Evolutionary conservation across 2,113 vertebrate genomes (phyloP).

Genomic region (Callithrix jacchus): DNA sequence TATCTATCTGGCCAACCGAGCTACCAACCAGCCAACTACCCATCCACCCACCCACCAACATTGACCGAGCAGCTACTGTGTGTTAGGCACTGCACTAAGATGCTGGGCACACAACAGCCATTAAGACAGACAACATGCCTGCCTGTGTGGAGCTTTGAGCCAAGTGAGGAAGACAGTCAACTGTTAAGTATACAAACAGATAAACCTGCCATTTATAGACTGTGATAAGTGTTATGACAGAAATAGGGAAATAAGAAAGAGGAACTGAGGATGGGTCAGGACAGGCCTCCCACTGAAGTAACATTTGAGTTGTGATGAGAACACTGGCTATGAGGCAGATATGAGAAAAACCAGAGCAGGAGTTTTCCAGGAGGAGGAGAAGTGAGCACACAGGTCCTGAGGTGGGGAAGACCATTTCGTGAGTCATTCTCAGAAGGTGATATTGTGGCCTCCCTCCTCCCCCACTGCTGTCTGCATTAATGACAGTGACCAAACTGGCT

Average conservation of each 20-base stretch:
- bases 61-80: accelerated
- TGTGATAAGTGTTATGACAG: background rate
- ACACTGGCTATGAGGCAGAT: no score
- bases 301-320: background rate
- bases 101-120: background rate
- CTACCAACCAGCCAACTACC: background rate
- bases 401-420: background rate
- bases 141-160: background rate
- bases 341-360: background rate
- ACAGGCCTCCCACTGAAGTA: background rate
- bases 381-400: background rate
- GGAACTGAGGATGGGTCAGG: background rate
- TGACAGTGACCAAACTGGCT: constrained; percentile 17
- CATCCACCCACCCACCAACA: background rate
- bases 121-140: background rate
- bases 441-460: background rate
- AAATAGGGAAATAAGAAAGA: background rate
- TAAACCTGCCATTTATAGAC: background rate
- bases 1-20: no score
- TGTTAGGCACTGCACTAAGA: background rate
- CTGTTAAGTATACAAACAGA: background rate
- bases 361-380: background rate
- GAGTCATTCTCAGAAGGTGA: background rate
- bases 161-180: background rate
- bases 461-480: background rate